Percentiles rank a stretch among this genome's conserved stretches.
phyloP scores from a whole-genome alignment of 2,888 invertebrate species.

The Bibio marci region DNA sequence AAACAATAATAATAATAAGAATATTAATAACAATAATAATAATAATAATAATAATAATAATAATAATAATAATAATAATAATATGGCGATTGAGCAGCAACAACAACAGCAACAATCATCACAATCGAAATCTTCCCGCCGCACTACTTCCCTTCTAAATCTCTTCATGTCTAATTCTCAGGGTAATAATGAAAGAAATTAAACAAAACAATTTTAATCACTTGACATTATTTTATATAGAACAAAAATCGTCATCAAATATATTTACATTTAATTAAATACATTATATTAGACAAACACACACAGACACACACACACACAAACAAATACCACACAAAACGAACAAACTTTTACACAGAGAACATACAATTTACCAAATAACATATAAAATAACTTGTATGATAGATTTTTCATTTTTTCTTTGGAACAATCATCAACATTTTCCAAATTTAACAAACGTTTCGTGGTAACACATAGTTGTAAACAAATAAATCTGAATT shows the following conservation, averaged over 20 bases:
- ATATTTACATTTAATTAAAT: neutral
- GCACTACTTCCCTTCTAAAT: constrained; percentile 87
- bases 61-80: constrained; percentile 4
- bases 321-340: too few species aligned
- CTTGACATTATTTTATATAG: neutral
- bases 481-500: too few species aligned
- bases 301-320: too few species aligned
- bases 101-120: constrained; percentile 16
- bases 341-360: too few species aligned
- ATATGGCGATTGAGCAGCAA: constrained; percentile 3
- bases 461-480: too few species aligned
- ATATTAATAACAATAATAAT: constrained; percentile 1
- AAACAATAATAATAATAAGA: constrained; percentile 4
- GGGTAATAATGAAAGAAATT: constrained; percentile 36
- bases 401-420: too few species aligned
- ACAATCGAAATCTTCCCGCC: constrained; percentile 58
- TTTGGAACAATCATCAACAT: too few species aligned
- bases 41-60: constrained; percentile 1
- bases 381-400: too few species aligned
- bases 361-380: too few species aligned
- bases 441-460: too few species aligned
- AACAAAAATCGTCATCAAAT: neutral
- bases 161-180: constrained; percentile 91
- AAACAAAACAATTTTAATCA: constrained; percentile 1
- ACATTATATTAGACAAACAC: neutral